Evolutionary conservation across 2,888 invertebrate species (phyloP), one percentile per base, ranked within the genome.

Genomic region (Andrena marginata): DNA sequence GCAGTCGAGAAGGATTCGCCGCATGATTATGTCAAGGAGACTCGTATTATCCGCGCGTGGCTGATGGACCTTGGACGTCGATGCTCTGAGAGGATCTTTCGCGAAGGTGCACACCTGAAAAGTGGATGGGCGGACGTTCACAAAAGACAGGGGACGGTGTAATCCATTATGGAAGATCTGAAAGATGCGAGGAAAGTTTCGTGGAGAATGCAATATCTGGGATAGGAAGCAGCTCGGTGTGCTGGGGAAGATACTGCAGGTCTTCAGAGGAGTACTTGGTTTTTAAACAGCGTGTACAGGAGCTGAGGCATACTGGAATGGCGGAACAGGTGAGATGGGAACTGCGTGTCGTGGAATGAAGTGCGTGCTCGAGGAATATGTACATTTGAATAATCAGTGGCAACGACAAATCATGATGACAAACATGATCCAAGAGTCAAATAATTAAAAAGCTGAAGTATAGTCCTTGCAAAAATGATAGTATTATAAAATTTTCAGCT

Each of bases 251-350:
- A 65, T 63, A 56, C 62, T 81, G 35, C 20, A 42, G 56, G 67
- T 75, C 35, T 68, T 77, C 64, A 56, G 31, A 59, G 23, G n/a
- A 54, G 60, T 33, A 29, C 42, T 48, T n/a, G 29, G 20, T 68
- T 29, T 67, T 76, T 68, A 33, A 75, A 64, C 54, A 33, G 35
- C 59, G 26, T 35, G 54, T n/a, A 48, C 60, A 77, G n/a, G 48
- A 35, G 60, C 13, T 56, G 33, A 54, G 16, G 64, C 63, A 31
- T 49, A 60, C 75, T 7, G 48, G 56, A 77, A 69, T 79, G 59
- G 68, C 31, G 48, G 76, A 62, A 31, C 59, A 75, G 85, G 82
- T 87, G 75, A 85, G 80, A 20, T 77, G 82, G 23, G 33, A 64
- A 65, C 51, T 56, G 75, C 60, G 13, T 64, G 8, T 73, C 31